Conservation (phyloP, 2,113 vertebrate species). For the Lepisosteus oculatus region DNA sequence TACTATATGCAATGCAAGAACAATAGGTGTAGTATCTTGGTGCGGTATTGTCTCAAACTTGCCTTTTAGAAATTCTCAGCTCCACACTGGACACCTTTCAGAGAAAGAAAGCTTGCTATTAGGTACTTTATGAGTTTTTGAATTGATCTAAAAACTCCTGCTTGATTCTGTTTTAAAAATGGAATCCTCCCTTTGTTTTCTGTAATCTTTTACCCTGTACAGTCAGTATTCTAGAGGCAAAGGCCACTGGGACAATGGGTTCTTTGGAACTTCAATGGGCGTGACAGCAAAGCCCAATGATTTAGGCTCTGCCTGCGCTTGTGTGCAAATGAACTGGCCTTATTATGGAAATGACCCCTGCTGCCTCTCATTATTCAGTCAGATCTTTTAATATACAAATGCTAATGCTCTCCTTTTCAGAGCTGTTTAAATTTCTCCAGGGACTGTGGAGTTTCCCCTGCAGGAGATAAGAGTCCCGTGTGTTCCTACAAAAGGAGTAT, state of each 20-base stretch:
- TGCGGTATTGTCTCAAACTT: no score
- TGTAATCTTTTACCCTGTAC: constrained; percentile 60
- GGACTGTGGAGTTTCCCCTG: constrained; percentile 32
- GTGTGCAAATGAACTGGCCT: constrained; percentile 72
- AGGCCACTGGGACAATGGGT: constrained; percentile 58
- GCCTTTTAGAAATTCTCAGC: no score
- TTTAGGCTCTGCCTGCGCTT: constrained; percentile 43
- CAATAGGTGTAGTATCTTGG: no score
- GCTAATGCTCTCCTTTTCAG: constrained; percentile 53
- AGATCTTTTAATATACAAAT: constrained; percentile 66
- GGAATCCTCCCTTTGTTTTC: constrained; percentile 53
- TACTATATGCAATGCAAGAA: no score
- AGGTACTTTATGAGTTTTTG: constrained; percentile 35
- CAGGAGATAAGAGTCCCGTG: constrained; percentile 36
- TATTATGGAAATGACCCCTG: constrained; percentile 67
- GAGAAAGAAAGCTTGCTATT: constrained; percentile 29
- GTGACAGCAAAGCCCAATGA: constrained; percentile 51
- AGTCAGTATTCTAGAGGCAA: constrained; percentile 51
- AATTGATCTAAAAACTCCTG: constrained; percentile 48
- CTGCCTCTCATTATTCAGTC: constrained; percentile 44
- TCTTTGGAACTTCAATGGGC: constrained; percentile 59
- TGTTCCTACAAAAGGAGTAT: constrained; percentile 26
- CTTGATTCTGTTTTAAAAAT: constrained; percentile 64
- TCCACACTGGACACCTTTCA: no score
- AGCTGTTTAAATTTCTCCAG: constrained; percentile 31